Conservation (phyloP, 2,888 invertebrate genomes). For the Habrosyne pyritoides region DNA sequence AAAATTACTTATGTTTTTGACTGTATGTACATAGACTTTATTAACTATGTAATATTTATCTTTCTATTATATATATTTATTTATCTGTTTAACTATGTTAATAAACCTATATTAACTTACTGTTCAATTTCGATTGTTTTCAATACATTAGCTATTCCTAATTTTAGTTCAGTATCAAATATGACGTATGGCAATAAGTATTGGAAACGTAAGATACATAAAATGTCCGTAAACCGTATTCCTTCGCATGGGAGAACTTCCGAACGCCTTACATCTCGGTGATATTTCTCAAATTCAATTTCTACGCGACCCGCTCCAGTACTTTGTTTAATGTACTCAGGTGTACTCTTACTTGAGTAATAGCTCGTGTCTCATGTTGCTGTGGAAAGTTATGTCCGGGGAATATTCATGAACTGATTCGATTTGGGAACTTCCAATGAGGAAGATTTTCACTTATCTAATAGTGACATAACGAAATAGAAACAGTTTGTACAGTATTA, state of each 20-base stretch:
- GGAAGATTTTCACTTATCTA: background rate
- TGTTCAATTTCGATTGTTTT: too few species aligned
- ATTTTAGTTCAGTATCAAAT: background rate
- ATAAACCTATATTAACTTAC: too few species aligned
- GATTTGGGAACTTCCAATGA: background rate
- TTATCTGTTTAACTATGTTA: too few species aligned
- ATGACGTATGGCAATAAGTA: background rate
- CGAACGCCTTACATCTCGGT: slow-evolving; percentile 28
- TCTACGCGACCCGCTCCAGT: slow-evolving; percentile 35
- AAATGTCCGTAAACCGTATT: slow-evolving; percentile 1
- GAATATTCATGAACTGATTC: background rate
- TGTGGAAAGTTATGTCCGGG: slow-evolving; percentile 24
- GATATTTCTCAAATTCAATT: slow-evolving; percentile 53
- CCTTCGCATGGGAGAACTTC: slow-evolving; percentile 18
- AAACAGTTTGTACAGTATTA: background rate
- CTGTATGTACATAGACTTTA: too few species aligned
- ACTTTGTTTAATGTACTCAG: slow-evolving; percentile 52
- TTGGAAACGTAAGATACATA: background rate
- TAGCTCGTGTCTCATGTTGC: slow-evolving; percentile 34
- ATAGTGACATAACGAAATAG: too few species aligned
- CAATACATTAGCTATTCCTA: too few species aligned
- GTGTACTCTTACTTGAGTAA: slow-evolving; percentile 48
- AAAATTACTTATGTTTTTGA: too few species aligned
- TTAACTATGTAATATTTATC: too few species aligned
- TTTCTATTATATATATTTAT: too few species aligned